These are phyloP conservation scores for Halocynthia aurantium DNA, from an alignment of 23 tunicate genomes.

Conservation along the genomic window DNA sequence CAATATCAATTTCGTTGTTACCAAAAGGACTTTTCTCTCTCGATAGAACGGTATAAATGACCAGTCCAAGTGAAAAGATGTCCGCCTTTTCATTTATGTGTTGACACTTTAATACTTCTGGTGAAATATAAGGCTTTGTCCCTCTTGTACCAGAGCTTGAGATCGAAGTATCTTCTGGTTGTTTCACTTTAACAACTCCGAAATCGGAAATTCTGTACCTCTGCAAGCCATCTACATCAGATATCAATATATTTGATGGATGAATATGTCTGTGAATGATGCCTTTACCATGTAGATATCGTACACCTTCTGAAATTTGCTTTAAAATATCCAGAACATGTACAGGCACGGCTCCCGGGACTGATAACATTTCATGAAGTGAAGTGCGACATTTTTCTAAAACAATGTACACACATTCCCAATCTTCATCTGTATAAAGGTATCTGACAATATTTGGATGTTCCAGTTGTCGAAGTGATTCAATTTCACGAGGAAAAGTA, in stretches of 20 bases:
- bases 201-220: neutral
- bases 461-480: neutral
- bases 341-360: neutral
- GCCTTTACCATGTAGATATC: neutral
- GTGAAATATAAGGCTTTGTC: neutral
- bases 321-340: neutral
- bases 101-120: neutral
- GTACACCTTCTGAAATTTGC: neutral
- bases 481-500: neutral
- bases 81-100: neutral
- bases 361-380: neutral
- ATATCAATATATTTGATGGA: neutral
- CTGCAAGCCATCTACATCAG: neutral
- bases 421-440: neutral
- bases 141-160: neutral
- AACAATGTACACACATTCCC: slow-evolving; percentile 2
- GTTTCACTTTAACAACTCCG: neutral
- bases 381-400: neutral
- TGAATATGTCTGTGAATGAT: slow-evolving; percentile 2
- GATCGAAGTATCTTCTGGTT: neutral
- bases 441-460: neutral
- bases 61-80: neutral
- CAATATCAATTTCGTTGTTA: neutral
- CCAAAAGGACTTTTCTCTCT: neutral
- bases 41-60: neutral